Evolutionary conservation across 2,888 invertebrate genomes (phyloP).

Genomic region (Oligia fasciuncula): DNA sequence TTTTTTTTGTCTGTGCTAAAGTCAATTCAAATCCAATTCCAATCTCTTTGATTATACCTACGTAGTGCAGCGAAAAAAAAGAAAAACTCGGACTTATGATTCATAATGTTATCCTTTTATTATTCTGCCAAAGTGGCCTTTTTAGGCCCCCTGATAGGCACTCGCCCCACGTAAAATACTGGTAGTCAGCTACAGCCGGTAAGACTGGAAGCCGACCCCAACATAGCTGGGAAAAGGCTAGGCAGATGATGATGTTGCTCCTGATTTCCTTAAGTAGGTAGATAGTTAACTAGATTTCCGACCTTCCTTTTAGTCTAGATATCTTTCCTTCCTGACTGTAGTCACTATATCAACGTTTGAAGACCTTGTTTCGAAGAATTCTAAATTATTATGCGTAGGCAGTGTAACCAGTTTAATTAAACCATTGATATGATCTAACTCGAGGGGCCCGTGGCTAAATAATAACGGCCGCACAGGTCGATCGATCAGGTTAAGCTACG

Average conservation of each 20-base stretch:
- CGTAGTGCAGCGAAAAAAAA: too few relatives aligned
- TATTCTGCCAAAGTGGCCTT: too few relatives aligned
- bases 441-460: too few relatives aligned
- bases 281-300: neutral
- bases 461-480: too few relatives aligned
- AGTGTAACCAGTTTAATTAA: conserved; percentile 3
- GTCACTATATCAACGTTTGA: neutral
- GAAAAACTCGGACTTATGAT: too few relatives aligned
- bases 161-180: neutral
- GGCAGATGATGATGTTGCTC: neutral
- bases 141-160: neutral
- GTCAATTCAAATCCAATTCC: too few relatives aligned
- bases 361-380: conserved; percentile 24
- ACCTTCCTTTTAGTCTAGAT: neutral
- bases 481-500: too few relatives aligned
- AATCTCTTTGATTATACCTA: too few relatives aligned
- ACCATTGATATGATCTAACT: conserved; percentile 10
- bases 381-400: conserved; percentile 15
- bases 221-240: neutral
- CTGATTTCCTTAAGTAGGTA: neutral
- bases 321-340: conserved; percentile 17
- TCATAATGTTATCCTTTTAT: too few relatives aligned
- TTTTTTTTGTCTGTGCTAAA: too few relatives aligned
- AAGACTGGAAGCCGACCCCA: neutral
- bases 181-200: neutral